Base-by-base conservation (phyloP, 2,888 invertebrate species). In the Bugulina stolonifera region DNA sequence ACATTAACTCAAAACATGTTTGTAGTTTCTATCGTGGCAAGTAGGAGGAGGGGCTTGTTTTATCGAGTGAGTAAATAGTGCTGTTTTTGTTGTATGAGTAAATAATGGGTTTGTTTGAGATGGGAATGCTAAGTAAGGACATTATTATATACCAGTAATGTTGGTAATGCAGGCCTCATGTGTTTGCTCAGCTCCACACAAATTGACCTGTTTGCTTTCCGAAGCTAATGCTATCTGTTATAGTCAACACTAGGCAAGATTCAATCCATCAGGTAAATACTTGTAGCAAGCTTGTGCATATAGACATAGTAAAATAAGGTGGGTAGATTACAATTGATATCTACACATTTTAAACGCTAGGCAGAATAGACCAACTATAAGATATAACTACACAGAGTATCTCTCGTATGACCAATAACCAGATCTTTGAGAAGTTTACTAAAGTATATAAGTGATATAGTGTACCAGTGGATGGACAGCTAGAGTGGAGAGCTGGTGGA, bases 281-380 rank as follows among this genome's bases (percentile, higher is more conserved):
- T 64, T 64, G 64, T 64, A 64, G 32, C 64, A n/a, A 64, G 64
- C 64, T 64, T 64, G 27, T 64, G 64, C 32, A 64, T 27, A 64
- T 64, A 64, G 18, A 64, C 32, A 64, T 32, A 64, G 64, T 25
- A 57, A 5, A 57, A 27, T 22, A 27, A 57, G 57, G 5, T 43
- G 43, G 43, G 43, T 18, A 43, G 18, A 43, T 18, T 10, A 43
- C 10, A 5, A 43, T 10, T 43, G 43, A 43, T 18, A 5, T 43
- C 43, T 43, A 43, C 43, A 18, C 43, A n/a, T n/a, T n/a, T n/a
- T n/a, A n/a, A n/a, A n/a, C n/a, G n/a, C n/a, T n/a, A n/a, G n/a
- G n/a, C n/a, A n/a, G n/a, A n/a, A n/a, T n/a, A n/a, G n/a, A n/a
- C n/a, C n/a, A n/a, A n/a, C n/a, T n/a, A n/a, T n/a, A n/a, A n/a